phyloP scores from a whole-genome alignment of 2,888 invertebrate species.

The Terebella lapidaria region DNA sequence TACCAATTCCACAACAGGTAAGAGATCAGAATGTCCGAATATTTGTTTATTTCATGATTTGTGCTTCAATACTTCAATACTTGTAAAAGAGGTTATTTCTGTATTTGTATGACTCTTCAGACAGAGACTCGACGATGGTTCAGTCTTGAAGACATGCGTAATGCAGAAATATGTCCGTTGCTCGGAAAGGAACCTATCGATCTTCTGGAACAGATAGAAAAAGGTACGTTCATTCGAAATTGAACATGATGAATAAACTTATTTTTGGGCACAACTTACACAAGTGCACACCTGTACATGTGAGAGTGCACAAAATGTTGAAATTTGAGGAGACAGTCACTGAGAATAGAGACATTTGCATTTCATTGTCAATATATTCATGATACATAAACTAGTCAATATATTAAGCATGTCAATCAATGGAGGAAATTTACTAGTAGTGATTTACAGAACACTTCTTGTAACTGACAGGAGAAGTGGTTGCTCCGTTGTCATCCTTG shows the following conservation, averaged over 20 bases:
- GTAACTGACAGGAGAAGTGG: background rate
- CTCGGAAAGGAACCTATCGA: constrained; percentile 42
- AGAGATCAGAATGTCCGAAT: background rate
- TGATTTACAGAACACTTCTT: too few species aligned
- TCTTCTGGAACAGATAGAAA: constrained; percentile 28
- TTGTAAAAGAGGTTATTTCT: too few species aligned
- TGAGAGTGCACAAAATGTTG: too few species aligned
- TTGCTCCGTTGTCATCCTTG: constrained; percentile 6
- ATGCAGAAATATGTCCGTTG: constrained; percentile 23
- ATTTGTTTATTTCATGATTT: background rate
- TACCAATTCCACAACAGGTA: background rate
- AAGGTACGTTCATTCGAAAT: constrained; percentile 22
- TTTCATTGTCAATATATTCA: too few species aligned
- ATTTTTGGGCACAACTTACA: too few species aligned
- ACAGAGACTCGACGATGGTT: constrained; percentile 31
- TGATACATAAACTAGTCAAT: too few species aligned
- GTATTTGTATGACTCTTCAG: too few species aligned
- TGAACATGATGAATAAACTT: too few species aligned
- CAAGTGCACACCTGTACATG: too few species aligned
- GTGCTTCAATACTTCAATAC: background rate
- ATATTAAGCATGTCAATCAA: too few species aligned
- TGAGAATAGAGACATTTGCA: too few species aligned
- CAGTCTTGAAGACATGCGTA: constrained; percentile 29
- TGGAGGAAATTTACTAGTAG: too few species aligned
- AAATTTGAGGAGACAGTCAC: background rate